Base-by-base conservation (phyloP, 2,113 vertebrate species). In the Dipodomys spectabilis region DNA sequence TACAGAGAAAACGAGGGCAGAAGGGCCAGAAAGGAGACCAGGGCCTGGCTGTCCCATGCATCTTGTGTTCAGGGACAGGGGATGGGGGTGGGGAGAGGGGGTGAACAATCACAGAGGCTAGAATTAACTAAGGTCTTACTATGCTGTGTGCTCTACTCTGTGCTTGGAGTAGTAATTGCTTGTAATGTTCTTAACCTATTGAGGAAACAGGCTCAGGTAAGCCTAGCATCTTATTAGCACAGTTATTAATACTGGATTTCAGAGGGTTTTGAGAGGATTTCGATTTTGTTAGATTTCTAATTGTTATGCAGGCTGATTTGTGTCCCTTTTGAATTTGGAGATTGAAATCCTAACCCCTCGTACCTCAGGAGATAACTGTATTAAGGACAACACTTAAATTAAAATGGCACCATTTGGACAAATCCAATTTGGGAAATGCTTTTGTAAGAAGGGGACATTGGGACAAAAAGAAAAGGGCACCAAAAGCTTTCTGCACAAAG, bases 1-100 rank as follows among this genome's bases (percentile, higher is more conserved):
- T 0, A 0, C 9, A 25, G 65, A 79, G 22, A 2, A 3, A 57
- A 57, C 15, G 5, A 15, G 68, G 10, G 11, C 13, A 18, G 0
- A 9, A 12, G 49, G 20, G 11, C 53, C 53, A 57, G 53, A 57
- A 57, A 57, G 53, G n/a, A 18, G 44, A 8, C 27, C 2, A n/a
- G 49, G 73, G 53, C 16, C 16, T 57, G 53, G 53, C 53, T 57
- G 53, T 57, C 53, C 53, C 53, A 57, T 57, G 53, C 53, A 57
- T 32, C 44, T 20, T 4, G 19, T 16, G 15, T 18, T 57, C 35
- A 8, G 71, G 74, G n/a, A 8, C 18, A 25, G 20, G 67, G 35
- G 15, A 19, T 20, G n/a, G 64, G 23, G 23, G 5, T 0, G 15
- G 11, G 19, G 60, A 19, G 16, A 19, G 6, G 60, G 6, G 62